Percentiles rank a stretch among this genome's conserved stretches.
Evolutionary conservation across 2,113 vertebrate species (phyloP).

Genomic region (Ictalurus furcatus): DNA sequence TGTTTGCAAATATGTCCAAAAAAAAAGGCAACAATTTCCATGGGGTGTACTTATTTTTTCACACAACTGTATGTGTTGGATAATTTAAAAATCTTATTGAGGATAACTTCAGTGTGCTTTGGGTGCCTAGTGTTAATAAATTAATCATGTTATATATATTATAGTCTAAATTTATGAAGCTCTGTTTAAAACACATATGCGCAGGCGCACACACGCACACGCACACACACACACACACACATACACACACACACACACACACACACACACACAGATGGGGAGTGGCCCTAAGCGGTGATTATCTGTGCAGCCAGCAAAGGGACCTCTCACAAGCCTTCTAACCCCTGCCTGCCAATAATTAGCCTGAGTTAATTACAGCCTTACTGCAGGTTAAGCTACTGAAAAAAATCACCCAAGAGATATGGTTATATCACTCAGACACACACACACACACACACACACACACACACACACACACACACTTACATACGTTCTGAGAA

Average conservation of each 20-base stretch:
- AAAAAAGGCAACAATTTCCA: too few species aligned
- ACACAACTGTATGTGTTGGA: too few species aligned
- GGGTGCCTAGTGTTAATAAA: background rate
- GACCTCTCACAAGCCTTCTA: slow-evolving; percentile 66
- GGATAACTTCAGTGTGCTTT: background rate
- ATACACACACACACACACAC: slow-evolving; percentile 27
- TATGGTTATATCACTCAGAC: slow-evolving; percentile 53
- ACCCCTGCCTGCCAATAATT: slow-evolving; percentile 77
- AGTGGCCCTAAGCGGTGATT: slow-evolving; percentile 58
- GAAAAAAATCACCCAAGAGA: slow-evolving; percentile 71
- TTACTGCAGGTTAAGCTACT: slow-evolving; percentile 73
- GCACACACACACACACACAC: background rate
- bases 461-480: slow-evolving; percentile 57
- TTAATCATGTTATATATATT: background rate
- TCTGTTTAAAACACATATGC: background rate
- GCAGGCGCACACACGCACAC: too few species aligned
- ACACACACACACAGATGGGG: background rate
- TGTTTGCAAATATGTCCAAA: too few species aligned
- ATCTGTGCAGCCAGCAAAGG: slow-evolving; percentile 59
- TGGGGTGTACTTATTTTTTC: too few species aligned
- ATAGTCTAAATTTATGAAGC: background rate
- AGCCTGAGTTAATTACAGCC: slow-evolving; percentile 87
- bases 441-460: slow-evolving; percentile 50
- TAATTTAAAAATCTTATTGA: background rate
- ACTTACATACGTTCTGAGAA: slow-evolving; percentile 61